Conservation (phyloP, 2,888 invertebrate genomes). For the Blera fallax region DNA sequence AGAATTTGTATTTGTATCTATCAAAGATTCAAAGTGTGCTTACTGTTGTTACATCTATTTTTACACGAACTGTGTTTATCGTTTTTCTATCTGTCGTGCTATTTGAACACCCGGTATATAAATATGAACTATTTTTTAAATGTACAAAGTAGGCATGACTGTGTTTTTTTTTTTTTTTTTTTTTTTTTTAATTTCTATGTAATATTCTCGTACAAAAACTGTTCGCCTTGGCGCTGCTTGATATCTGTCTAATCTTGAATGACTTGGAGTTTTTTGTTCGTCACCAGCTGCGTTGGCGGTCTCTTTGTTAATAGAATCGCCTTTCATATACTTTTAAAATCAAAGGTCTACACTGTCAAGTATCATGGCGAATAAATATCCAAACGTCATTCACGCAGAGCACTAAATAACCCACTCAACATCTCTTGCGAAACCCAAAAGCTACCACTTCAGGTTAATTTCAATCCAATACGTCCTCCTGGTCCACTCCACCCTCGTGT, state of each 20-base stretch:
- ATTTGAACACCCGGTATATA: no score
- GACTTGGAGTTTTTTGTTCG: not conserved
- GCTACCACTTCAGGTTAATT: conserved; percentile 54
- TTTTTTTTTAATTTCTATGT: no score
- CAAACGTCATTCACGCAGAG: conserved; percentile 3
- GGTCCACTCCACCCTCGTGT: conserved; percentile 41
- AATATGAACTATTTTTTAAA: no score
- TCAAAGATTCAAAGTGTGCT: no score
- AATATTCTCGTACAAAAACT: no score
- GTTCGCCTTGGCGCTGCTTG: no score
- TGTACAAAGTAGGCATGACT: no score
- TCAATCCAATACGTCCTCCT: conserved; percentile 35
- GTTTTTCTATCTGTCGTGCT: no score
- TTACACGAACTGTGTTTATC: no score
- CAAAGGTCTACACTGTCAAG: not conserved
- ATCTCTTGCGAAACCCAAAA: conserved; percentile 24
- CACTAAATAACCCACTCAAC: conserved; percentile 42
- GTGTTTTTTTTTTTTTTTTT: no score
- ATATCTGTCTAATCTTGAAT: not conserved
- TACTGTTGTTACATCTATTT: no score
- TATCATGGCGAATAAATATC: not conserved
- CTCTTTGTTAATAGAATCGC: conserved; percentile 17
- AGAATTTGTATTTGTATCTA: no score
- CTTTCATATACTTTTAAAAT: not conserved
- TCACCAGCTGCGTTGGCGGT: conserved; percentile 37